Evolutionary conservation across 2,113 vertebrate genomes (phyloP).

Genomic region (Gymnarchus niloticus): DNA sequence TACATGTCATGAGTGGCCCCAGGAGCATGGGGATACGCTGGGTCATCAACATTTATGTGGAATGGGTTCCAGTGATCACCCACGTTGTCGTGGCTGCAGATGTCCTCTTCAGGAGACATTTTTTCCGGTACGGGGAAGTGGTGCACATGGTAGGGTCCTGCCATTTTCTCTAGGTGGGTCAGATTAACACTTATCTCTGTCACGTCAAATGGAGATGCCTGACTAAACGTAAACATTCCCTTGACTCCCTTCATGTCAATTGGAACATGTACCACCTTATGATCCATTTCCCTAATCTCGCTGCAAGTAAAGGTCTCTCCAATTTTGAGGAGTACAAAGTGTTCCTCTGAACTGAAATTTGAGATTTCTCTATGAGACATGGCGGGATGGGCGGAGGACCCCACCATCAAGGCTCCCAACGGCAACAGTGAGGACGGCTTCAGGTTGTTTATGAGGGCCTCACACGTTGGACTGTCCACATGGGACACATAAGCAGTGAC

Average conservation of each 20-base stretch:
- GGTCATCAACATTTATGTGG: slow-evolving; percentile 31
- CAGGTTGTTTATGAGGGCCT: slow-evolving; percentile 37
- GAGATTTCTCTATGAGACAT: slow-evolving; percentile 52
- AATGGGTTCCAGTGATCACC: slow-evolving; percentile 72
- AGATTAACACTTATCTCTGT: slow-evolving; percentile 58
- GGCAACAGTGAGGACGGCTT: slow-evolving; percentile 29
- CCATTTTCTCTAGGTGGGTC: slow-evolving; percentile 45
- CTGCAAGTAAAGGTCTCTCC: slow-evolving; percentile 50
- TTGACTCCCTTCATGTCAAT: slow-evolving; percentile 63
- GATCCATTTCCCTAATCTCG: slow-evolving; percentile 45
- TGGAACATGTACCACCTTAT: slow-evolving; percentile 52
- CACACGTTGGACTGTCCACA: slow-evolving; percentile 44
- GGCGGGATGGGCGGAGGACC: slow-evolving; percentile 39
- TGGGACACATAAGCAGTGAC: slow-evolving; percentile 39
- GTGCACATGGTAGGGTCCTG: slow-evolving; percentile 60
- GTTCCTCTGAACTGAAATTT: background rate
- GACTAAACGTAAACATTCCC: slow-evolving; percentile 57
- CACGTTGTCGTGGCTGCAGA: slow-evolving; percentile 59
- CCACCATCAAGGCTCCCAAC: slow-evolving; percentile 51
- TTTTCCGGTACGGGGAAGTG: slow-evolving; percentile 57
- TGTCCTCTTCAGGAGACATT: slow-evolving; percentile 27
- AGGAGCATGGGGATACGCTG: slow-evolving; percentile 48
- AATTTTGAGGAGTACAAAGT: slow-evolving; percentile 48
- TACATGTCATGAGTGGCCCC: slow-evolving; percentile 63
- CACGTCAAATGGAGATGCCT: slow-evolving; percentile 63